Conservation (phyloP, 2,113 vertebrate genomes). For the Eolophus roseicapilla region DNA sequence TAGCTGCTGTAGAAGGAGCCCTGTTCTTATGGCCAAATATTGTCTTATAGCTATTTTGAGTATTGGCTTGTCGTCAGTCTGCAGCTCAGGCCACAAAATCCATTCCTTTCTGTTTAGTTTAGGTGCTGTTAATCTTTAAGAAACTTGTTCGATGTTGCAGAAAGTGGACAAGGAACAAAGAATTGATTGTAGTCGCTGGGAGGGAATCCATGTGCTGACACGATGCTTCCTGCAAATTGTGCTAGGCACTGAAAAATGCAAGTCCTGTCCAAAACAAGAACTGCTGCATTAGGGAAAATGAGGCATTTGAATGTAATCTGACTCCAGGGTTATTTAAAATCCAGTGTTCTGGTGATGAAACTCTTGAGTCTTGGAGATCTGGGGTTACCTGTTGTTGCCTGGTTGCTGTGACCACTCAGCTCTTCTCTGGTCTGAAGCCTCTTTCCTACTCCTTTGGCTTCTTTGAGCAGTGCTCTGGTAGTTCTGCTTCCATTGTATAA, state of each 20-base stretch:
- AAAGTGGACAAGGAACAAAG: neutral
- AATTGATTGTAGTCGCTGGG: neutral
- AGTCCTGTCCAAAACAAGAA: neutral
- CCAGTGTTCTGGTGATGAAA: neutral
- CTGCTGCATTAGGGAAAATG: neutral
- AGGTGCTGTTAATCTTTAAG: neutral
- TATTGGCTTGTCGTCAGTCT: neutral
- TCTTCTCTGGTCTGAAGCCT: neutral
- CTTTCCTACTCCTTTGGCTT: neutral
- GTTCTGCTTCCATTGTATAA: neutral
- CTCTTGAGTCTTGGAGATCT: neutral
- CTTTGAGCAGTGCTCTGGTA: neutral
- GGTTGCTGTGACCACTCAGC: neutral
- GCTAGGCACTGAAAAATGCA: neutral
- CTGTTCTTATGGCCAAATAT: neutral
- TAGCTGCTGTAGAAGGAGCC: neutral
- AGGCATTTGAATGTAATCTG: neutral
- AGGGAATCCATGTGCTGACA: neutral
- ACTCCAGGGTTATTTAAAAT: neutral
- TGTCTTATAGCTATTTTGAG: neutral
- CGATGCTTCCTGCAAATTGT: neutral
- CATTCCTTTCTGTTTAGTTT: neutral
- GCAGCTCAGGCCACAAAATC: neutral
- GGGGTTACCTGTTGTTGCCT: neutral
- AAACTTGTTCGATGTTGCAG: neutral